Evolutionary conservation across 30 jellyfish, hydroid and myxozoan species (phyloP), one percentile per base, ranked within the genome.

Genomic region (Hydra vulgaris): DNA sequence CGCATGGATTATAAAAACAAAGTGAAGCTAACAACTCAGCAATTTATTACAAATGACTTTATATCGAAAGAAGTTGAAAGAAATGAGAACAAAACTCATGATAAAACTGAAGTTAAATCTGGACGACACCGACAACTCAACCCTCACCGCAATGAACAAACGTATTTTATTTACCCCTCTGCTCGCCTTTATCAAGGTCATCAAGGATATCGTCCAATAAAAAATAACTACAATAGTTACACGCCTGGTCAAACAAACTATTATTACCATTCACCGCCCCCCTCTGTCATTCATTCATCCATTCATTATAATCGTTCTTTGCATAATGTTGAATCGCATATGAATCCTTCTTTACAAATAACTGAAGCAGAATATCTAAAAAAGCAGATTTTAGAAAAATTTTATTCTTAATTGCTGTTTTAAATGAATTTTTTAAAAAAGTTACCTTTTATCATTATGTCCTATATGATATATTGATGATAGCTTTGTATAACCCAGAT

Each of bases 1-100:
- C 74, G 83, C 74, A 77, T 84, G 75, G 74, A 66, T 23, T 89
- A 89, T 77, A 70, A 78, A 25, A 68, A 61, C 53, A 84, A 81
- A 81, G 95, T 89, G 3, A 75, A 40, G 12, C 61, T 40, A 40
- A 40, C 61, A 3, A 40, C 61, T 40, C 61, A 40, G 12, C 8
- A 40, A 12, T 40, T 40, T 40, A 40, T n/a, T n/a, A n/a, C n/a
- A n/a, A n/a, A n/a, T n/a, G n/a, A n/a, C n/a, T n/a, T n/a, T n/a
- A n/a, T n/a, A n/a, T n/a, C 61, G 12, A 40, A 40, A 3, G 61
- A 40, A 40, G 8, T 40, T 40, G 12, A 40, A 12, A 40, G 12
- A 40, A 40, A 40, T 12, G 61, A 40, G 61, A 40, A 40, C 12
- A 40, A n/a, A n/a, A n/a, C n/a, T n/a, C n/a, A n/a, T n/a, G n/a